Evolutionary conservation across 2,797 vertebrate genomes (phyloP).

Genomic region (Tragelaphus eurycerus): DNA sequence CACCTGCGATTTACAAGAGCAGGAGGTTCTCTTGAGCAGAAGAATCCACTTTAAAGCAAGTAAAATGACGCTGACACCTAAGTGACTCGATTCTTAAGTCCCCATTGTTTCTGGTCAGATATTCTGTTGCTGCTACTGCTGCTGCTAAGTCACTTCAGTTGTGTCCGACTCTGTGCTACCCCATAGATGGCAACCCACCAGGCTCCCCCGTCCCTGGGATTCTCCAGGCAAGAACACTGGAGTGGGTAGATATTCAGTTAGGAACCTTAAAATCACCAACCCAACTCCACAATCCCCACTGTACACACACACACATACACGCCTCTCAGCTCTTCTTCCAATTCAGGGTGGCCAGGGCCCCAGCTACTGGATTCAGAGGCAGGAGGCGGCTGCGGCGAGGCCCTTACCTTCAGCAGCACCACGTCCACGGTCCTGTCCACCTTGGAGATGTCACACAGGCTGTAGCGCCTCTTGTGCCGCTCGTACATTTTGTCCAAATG

Average conservation of each 20-base stretch:
- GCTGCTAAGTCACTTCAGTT: too few relatives aligned
- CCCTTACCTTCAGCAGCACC: constrained; percentile 95
- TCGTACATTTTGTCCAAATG: constrained; percentile 91
- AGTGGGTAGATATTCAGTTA: neutral
- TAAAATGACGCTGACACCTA: neutral
- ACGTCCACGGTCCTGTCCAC: constrained; percentile 93
- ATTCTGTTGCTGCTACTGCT: too few relatives aligned
- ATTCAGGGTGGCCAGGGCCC: neutral
- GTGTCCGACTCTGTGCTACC: too few relatives aligned
- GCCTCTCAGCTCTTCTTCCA: neutral
- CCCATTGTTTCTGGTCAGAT: neutral
- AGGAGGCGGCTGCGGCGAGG: neutral
- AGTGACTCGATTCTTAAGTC: neutral
- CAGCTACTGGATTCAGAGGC: fast-evolving
- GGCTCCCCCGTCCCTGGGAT: too few relatives aligned
- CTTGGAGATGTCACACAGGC: constrained; percentile 92
- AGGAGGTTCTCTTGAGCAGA: neutral
- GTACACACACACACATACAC: neutral
- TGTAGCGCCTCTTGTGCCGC: constrained; percentile 95
- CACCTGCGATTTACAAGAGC: neutral
- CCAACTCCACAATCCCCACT: neutral
- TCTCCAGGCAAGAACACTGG: too few relatives aligned
- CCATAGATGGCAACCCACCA: too few relatives aligned
- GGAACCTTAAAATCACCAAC: neutral
- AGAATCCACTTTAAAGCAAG: neutral